Base-by-base conservation (phyloP, 2,797 vertebrate species). In the Craterocephalus amniculus region DNA sequence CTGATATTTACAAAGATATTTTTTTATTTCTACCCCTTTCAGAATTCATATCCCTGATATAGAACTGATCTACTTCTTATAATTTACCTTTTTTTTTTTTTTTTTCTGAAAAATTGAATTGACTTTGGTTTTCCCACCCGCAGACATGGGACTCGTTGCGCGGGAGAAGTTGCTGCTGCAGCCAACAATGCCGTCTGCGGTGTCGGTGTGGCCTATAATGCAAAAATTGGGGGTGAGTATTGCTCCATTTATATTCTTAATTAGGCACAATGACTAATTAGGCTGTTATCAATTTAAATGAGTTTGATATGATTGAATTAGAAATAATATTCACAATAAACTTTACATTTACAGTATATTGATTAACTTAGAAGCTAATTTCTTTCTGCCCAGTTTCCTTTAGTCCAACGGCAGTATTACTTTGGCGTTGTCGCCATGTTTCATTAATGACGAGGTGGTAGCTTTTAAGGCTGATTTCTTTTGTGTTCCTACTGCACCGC, bases 131-230 rank as follows among this genome's bases (percentile, higher is more conserved):
- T 78, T 59, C 78, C 16, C 83, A 51, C 63, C 68, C 51, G 0
- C 78, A 99, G 98, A 75, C 98, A 99, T 0, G 98, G 98, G 45
- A 99, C 98, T 0, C 96, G 98, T 31, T 99, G 98, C 62, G 98
- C 98, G 0, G 98, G 98, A 2, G 98, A 99, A 72, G 97, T 99
- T 24, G 97, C 98, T 0, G 98, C 96, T 0, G 94, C 95, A 66
- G 97, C 97, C 31, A 96, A 97, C 94, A 99, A 99, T 0, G 96
- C 95, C 0, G 95, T 99, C 83, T 99, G 98, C 1, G 98, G 97
- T 0, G 96, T 98, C 0, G 98, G 98, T 0, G 96, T 99, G 83
- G 97, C 98, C 1, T 98, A 95, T 87, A 97, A 98, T 0, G 96
- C 98, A 82, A 95, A 93, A 75, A 98, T 96, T 55, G 95, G 95